Base-by-base conservation (phyloP, 2,888 invertebrate genomes). In the Diarsia rubi region DNA sequence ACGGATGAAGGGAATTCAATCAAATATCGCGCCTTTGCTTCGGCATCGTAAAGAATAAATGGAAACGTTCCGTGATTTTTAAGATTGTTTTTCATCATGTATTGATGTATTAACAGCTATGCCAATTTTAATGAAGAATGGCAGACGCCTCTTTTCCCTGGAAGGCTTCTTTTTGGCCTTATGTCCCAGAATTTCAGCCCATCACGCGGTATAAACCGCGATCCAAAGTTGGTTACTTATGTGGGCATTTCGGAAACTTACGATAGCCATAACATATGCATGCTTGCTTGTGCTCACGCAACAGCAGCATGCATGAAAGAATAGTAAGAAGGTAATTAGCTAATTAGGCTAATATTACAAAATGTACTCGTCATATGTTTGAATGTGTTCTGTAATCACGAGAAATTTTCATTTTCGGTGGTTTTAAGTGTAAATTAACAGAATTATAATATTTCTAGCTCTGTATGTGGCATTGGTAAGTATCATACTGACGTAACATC, bases 271-370 rank as follows among this genome's bases (percentile, higher is more conserved):
- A n/a, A 14, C 52, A 52, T 12, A n/a, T 12, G 4, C 14, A 73
- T 70, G 64, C 72, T 73, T 63, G 69, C 47, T 69, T 66, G 21
- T 71, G 16, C 57, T 57, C 73, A 80, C 77, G 79, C 73, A 79
- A 75, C 44, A 44, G 14, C 52, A 72, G 63, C 67, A 79, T 77
- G 74, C 73, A 79, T 74, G 77, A 75, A 68, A 73, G 63, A 73
- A 78, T 78, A 77, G 63, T 65, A 60, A 68, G n/a, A 44, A 62
- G 37, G 42, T 65, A 77, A 86, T 82, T 77, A 77, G 54, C 37
- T 86, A 78, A 84, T 79, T 69, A 79, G 24, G 62, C 45, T 44
- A 52, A 37, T 63, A 52, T 84, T 84, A 82, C 69, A 57, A 64
- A 79, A 84, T 49, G 14, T 42, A 62, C 47, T 64, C 45, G 64